Conservation (phyloP, 1,140 invertebrate species). For the Papilio aristodemus region DNA sequence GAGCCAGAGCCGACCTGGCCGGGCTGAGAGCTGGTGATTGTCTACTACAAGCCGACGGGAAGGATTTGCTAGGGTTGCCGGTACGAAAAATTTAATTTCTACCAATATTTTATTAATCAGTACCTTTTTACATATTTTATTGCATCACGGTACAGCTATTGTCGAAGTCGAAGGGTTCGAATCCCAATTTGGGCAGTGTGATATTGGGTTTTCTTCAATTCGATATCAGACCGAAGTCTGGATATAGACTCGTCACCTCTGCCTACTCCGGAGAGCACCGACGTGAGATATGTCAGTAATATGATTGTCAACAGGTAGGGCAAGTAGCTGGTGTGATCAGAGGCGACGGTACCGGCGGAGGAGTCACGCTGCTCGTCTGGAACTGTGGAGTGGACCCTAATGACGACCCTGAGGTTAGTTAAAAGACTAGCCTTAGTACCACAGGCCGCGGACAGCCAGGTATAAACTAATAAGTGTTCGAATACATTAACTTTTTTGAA, state of each 20-base stretch:
- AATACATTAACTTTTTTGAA: not conserved
- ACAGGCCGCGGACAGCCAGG: too few relatives aligned
- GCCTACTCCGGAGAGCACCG: too few relatives aligned
- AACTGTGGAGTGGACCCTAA: constrained; percentile 78
- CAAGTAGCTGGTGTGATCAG: constrained; percentile 82
- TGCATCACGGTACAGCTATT: not conserved
- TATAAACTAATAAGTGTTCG: too few relatives aligned
- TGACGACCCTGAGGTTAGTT: constrained; percentile 76
- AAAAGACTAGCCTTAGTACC: not conserved
- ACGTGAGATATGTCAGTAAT: too few relatives aligned
- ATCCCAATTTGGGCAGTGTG: too few relatives aligned
- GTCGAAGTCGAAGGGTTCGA: too few relatives aligned
- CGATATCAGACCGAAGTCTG: too few relatives aligned
- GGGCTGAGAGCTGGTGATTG: constrained; percentile 83
- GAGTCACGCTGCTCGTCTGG: constrained; percentile 76
- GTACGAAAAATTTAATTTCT: constrained; percentile 36
- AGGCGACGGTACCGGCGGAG: constrained; percentile 59
- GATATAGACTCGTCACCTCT: too few relatives aligned
- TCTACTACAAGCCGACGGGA: constrained; percentile 83
- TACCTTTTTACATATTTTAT: constrained; percentile 27
- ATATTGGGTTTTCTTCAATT: too few relatives aligned
- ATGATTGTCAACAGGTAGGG: constrained; percentile 75
- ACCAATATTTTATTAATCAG: not conserved
- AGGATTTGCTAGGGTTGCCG: constrained; percentile 78
- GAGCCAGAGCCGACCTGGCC: constrained; percentile 70